Percentiles rank a stretch among this genome's conserved stretches.
Evolutionary conservation across 2,888 invertebrate species (phyloP).

Genomic region (Micoletzkya japonica): DNA sequence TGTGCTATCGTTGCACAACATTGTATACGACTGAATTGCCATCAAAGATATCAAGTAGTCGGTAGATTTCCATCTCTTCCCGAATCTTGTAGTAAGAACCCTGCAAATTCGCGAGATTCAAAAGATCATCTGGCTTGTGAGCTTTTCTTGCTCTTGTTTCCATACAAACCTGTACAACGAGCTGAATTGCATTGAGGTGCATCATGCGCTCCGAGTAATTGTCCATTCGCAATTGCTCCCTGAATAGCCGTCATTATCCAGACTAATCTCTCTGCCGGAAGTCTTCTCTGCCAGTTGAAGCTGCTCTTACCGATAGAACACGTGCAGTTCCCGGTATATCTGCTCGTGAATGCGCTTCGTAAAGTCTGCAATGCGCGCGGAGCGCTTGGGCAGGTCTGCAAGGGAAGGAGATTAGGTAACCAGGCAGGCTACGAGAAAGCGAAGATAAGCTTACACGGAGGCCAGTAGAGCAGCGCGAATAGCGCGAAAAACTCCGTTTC

Average conservation of each 20-base stretch:
- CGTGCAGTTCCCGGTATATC: conserved; percentile 8
- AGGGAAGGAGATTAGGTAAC: background rate
- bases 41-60: conserved; percentile 23
- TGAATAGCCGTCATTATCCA: background rate
- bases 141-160: background rate
- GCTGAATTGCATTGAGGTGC: conserved; percentile 12
- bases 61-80: conserved; percentile 28
- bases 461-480: conserved; percentile 12
- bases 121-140: background rate
- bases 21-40: conserved; percentile 6
- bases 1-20: conserved; percentile 15
- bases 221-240: conserved; percentile 18
- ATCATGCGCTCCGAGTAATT: conserved; percentile 1
- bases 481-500: conserved; percentile 22
- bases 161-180: conserved; percentile 19
- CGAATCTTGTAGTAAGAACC: conserved; percentile 16
- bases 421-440: background rate
- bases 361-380: background rate
- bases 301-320: conserved; percentile 15
- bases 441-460: conserved; percentile 12
- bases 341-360: conserved; percentile 21
- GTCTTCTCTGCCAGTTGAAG: background rate
- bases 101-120: background rate
- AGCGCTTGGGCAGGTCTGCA: conserved; percentile 19
- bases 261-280: background rate